These are phyloP conservation scores for Ennomos quercinarius DNA, from an alignment of 2,888 invertebrate species.

Conservation along the genomic window DNA sequence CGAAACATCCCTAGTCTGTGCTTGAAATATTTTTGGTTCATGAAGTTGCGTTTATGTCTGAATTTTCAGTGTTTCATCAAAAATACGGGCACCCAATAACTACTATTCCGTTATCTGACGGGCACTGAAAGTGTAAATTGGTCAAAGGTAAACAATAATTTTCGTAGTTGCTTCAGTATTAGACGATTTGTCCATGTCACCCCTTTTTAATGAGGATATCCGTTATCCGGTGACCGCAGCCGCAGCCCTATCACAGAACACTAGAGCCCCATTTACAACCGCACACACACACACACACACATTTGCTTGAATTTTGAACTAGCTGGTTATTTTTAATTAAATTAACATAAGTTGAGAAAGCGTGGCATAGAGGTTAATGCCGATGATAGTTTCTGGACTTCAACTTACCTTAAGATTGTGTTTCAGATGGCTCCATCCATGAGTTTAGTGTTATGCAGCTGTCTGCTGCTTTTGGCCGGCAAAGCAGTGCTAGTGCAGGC, in stretches of 20 bases:
- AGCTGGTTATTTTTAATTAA: conserved; percentile 54
- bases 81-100: not conserved
- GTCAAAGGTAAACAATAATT: conserved; percentile 3
- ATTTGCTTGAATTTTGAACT: conserved; percentile 27
- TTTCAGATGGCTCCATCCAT: conserved; percentile 77
- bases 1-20: too few species aligned
- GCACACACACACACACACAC: not conserved
- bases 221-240: conserved; percentile 63
- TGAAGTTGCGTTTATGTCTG: conserved; percentile 25
- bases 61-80: conserved; percentile 8
- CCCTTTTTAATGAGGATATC: conserved; percentile 72
- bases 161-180: not conserved
- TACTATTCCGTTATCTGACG: too few species aligned
- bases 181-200: conserved; percentile 12
- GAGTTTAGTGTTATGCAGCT: conserved; percentile 58
- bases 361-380: conserved; percentile 29
- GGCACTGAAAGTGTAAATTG: too few species aligned
- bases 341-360: conserved; percentile 48
- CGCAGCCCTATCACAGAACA: conserved; percentile 35
- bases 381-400: conserved; percentile 5
- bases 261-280: not conserved
- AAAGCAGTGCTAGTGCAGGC: conserved; percentile 45
- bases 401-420: conserved; percentile 14
- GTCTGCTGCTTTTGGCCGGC: conserved; percentile 61
- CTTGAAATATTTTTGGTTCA: too few species aligned